Evolutionary conservation across 1,140 invertebrate species (phyloP).

Genomic region (Acyrthosiphon pisum): DNA sequence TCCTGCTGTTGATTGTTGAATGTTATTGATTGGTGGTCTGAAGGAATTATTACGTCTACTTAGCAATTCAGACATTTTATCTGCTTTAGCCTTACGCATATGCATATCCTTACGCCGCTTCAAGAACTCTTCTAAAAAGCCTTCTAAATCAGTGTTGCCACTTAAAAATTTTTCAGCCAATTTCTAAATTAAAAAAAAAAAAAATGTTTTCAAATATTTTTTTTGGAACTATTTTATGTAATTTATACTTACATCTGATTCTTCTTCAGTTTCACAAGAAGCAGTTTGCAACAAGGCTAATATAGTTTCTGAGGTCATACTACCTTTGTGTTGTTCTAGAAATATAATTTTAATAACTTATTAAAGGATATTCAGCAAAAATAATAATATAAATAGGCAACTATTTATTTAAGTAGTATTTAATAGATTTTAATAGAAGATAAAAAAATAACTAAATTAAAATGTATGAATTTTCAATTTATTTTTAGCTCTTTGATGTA

Average conservation of each 20-base stretch:
- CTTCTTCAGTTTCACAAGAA: constrained; percentile 85
- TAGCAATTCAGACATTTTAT: constrained; percentile 61
- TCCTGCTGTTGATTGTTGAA: constrained; percentile 7
- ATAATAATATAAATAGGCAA: background rate
- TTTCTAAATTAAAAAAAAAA: constrained; percentile 57
- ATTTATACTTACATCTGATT: constrained; percentile 73
- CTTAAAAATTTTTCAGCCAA: constrained; percentile 60
- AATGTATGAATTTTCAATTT: too few relatives aligned
- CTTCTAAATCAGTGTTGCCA: constrained; percentile 60
- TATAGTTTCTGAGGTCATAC: constrained; percentile 72
- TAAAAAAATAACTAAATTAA: too few relatives aligned
- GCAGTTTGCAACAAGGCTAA: constrained; percentile 84
- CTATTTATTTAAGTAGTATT: background rate
- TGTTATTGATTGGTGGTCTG: constrained; percentile 16
- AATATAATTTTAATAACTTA: constrained; percentile 27
- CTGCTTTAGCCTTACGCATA: constrained; percentile 60
- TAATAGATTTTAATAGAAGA: too few relatives aligned
- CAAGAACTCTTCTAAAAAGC: constrained; percentile 60
- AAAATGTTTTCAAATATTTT: background rate
- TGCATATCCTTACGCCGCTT: constrained; percentile 60
- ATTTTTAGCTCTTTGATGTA: too few relatives aligned
- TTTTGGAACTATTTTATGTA: background rate
- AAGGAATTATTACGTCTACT: constrained; percentile 63
- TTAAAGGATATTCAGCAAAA: background rate
- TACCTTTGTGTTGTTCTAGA: constrained; percentile 58